These are phyloP conservation scores for Saccostrea cuccullata DNA, from an alignment of 1,140 invertebrate species.

Conservation along the genomic window DNA sequence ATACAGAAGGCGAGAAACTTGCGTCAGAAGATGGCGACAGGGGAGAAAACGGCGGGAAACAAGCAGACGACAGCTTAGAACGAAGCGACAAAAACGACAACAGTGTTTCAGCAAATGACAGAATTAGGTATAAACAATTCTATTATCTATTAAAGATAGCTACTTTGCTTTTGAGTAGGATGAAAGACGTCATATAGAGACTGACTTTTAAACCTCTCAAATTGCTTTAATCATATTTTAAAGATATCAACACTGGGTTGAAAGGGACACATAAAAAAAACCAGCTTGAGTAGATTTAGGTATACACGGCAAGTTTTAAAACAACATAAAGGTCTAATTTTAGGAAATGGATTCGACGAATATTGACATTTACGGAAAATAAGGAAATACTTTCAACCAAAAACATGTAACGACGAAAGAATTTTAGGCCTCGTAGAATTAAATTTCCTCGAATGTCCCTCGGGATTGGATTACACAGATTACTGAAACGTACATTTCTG, in stretches of 20 bases:
- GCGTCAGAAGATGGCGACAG: conserved; percentile 21
- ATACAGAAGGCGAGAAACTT: conserved; percentile 34
- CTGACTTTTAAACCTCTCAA: conserved; percentile 25
- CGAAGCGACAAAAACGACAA: conserved; percentile 22
- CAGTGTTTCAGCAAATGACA: conserved; percentile 22
- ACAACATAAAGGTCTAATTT: not conserved
- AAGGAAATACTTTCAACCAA: conserved; percentile 16
- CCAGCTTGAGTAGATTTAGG: not conserved
- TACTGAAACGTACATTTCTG: conserved; percentile 32
- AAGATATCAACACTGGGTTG: not conserved
- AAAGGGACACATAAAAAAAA: not conserved
- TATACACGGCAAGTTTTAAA: conserved; percentile 5
- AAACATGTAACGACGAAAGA: not conserved
- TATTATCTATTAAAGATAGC: not conserved
- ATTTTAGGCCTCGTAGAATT: conserved; percentile 32
- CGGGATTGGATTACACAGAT: conserved; percentile 27
- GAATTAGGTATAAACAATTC: conserved; percentile 26
- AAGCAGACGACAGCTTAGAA: conserved; percentile 16
- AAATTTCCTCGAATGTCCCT: conserved; percentile 32
- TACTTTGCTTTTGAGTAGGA: not conserved
- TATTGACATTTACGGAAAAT: conserved; percentile 9
- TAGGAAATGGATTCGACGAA: not conserved
- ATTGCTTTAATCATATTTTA: conserved; percentile 23
- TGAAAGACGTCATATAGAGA: conserved; percentile 18
- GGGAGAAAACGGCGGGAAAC: conserved; percentile 6